Percentiles rank a stretch among this genome's conserved stretches.
These are phyloP conservation scores for Chionis minor DNA, from an alignment of 2,113 vertebrate species.

Conservation along the genomic window DNA sequence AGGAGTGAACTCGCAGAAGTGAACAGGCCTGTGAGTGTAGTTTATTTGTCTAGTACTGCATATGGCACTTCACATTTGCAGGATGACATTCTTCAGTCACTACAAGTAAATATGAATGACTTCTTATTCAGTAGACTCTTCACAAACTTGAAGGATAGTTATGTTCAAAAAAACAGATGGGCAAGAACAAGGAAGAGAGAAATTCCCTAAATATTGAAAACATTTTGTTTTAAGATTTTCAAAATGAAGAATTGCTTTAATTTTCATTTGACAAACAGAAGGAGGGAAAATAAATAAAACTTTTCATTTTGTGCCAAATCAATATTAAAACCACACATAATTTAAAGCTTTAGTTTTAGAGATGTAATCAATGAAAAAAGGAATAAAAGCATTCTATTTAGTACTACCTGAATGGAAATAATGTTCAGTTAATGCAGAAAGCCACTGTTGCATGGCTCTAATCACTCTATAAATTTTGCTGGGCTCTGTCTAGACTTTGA, in stretches of 20 bases:
- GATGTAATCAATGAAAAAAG: background rate
- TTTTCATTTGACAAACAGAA: background rate
- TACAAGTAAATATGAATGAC: background rate
- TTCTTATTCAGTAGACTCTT: background rate
- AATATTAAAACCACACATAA: background rate
- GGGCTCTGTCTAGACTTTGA: background rate
- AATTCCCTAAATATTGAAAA: background rate
- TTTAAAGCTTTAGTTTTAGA: background rate
- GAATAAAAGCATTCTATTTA: background rate
- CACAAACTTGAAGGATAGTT: background rate
- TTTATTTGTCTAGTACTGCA: background rate
- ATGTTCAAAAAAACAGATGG: background rate
- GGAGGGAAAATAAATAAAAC: background rate
- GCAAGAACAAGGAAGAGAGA: background rate
- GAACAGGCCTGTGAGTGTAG: background rate
- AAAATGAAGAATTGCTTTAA: background rate
- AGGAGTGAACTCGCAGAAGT: background rate
- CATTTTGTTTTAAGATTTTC: background rate
- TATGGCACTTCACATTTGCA: background rate
- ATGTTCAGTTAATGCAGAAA: background rate
- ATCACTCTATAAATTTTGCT: background rate
- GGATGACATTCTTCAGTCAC: background rate
- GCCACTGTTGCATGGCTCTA: background rate
- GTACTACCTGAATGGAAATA: background rate
- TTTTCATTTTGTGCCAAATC: background rate